Base-by-base conservation (phyloP, 2,888 invertebrate genomes). In the Itoplectis maculator region DNA sequence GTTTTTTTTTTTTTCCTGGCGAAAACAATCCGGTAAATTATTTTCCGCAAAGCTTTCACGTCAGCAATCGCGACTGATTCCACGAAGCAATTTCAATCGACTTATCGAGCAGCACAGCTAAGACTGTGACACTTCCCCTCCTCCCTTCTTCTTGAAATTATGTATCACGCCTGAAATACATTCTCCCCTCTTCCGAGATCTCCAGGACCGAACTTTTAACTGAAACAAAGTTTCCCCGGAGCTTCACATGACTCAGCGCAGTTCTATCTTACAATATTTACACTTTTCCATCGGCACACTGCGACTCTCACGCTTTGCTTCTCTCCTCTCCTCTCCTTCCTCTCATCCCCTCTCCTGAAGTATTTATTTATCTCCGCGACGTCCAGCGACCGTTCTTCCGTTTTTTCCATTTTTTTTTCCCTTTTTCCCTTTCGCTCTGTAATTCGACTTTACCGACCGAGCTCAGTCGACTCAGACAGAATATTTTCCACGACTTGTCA, bases 221-320 rank as follows among this genome's bases (percentile, higher is more conserved):
- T 0, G 15, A 40, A 42, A 18, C 42, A 15, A 72, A 72, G 59
- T 47, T 72, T 59, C 11, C 6, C 29, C n/a, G n/a, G 54, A 29
- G n/a, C 23, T 40, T 6, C 15, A 54, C 40, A 20, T 20, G 45
- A 29, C 20, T n/a, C 35, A 20, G 29, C 8, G 15, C 18, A 23
- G 56, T 23, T 40, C 18, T 18, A 3, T 61, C 40, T 69, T 61
- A 70, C 79, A 82, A 82, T 82, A 83, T 83, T 83, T 79, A 79
- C 79, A 66, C 75, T 23, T 70, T 72, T 82, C 75, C 18, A 13
- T 47, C 70, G 45, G 56, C 63, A 20, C 54, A 35, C 29, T 35
- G 81, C 47, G 18, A 7, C 56, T 42, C n/a, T n/a, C 11, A 7
- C 20, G 49, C 59, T 59, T 35, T 37, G 35, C 42, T 35, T 13